These are phyloP conservation scores for Zaprionus ghesquierei DNA, from an alignment of 1,140 invertebrate species.

Conservation along the genomic window DNA sequence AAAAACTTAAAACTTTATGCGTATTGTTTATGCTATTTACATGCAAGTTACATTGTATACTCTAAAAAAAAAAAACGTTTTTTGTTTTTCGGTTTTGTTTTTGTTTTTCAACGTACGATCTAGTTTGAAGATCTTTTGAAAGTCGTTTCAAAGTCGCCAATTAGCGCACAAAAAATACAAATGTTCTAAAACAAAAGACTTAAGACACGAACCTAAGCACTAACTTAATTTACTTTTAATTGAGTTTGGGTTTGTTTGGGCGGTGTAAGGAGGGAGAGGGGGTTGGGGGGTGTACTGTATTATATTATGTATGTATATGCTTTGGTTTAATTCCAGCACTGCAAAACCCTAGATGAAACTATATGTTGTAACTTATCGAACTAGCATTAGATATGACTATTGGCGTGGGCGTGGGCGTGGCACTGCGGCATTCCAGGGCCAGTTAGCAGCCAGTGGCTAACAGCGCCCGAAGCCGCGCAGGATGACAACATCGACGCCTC, in stretches of 20 bases:
- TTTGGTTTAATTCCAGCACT: conserved; percentile 82
- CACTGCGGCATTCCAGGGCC: conserved; percentile 55
- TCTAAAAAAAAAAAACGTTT: conserved; percentile 56
- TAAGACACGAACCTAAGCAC: conserved; percentile 67
- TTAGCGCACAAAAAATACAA: conserved; percentile 68
- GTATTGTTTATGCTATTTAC: conserved; percentile 61
- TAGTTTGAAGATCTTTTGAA: conserved; percentile 80
- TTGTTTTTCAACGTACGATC: conserved; percentile 50
- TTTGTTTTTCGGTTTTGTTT: conserved; percentile 8
- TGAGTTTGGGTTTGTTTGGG: background rate
- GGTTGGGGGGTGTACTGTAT: conserved; percentile 11
- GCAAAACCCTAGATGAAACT: conserved; percentile 45
- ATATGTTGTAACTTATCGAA: background rate
- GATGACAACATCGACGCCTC: conserved; percentile 1
- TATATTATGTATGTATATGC: conserved; percentile 57
- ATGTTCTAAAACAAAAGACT: conserved; percentile 79
- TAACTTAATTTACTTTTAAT: conserved; percentile 25
- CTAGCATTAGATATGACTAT: conserved; percentile 51
- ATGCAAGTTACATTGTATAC: conserved; percentile 58
- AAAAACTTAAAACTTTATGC: background rate
- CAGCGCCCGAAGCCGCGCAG: conserved; percentile 64
- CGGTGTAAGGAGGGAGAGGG: background rate
- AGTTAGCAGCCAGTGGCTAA: conserved; percentile 65
- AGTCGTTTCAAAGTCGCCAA: conserved; percentile 53
- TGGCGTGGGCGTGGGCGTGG: conserved; percentile 55